These are phyloP conservation scores for Polyergus mexicanus DNA, from an alignment of 1,140 invertebrate species.

Conservation along the genomic window DNA sequence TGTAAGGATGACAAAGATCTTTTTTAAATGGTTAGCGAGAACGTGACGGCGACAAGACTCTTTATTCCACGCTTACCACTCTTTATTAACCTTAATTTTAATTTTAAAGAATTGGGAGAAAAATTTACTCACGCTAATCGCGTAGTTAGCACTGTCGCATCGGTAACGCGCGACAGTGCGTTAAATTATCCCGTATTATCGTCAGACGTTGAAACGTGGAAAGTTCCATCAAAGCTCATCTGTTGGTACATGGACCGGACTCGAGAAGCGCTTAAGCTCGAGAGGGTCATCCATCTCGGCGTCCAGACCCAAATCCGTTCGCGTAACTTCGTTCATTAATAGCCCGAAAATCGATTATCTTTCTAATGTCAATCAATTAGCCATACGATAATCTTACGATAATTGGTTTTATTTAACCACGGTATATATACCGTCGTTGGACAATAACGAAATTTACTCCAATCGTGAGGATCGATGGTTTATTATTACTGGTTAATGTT, in stretches of 20 bases:
- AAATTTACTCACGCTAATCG: background rate
- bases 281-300: constrained; percentile 42
- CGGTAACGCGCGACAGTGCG: constrained; percentile 35
- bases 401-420: constrained; percentile 62
- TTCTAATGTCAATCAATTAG: constrained; percentile 60
- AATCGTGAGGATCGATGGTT: constrained; percentile 13
- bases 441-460: constrained; percentile 33
- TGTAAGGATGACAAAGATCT: background rate
- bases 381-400: constrained; percentile 28
- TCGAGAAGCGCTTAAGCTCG: constrained; percentile 50
- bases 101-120: constrained; percentile 2
- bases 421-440: background rate
- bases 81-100: background rate
- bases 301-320: constrained; percentile 43
- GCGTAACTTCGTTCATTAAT: constrained; percentile 69
- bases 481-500: constrained; percentile 20
- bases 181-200: constrained; percentile 59
- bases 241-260: constrained; percentile 49
- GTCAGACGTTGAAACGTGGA: constrained; percentile 32
- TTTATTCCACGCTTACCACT: background rate
- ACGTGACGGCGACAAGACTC: no score
- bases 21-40: background rate
- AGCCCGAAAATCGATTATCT: constrained; percentile 64
- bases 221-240: constrained; percentile 57
- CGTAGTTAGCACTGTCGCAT: constrained; percentile 10